Percentiles rank a stretch among this genome's conserved stretches.
phyloP scores from a whole-genome alignment of 2,113 vertebrate genomes.

The Perca flavescens region DNA sequence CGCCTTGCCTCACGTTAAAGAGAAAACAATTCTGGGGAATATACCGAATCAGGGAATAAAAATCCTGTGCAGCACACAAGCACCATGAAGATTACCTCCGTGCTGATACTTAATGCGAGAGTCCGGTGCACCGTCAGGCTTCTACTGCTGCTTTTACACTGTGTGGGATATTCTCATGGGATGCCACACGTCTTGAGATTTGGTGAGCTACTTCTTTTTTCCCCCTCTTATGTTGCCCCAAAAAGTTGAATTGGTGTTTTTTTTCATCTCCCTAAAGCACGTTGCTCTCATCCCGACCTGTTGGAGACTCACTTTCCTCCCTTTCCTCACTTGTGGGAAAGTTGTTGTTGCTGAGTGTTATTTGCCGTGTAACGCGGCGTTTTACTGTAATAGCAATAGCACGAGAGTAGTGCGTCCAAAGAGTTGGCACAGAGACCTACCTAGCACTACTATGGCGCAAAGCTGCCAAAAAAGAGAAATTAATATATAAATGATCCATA shows the following conservation, averaged over 20 bases:
- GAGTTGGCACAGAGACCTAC: slow-evolving; percentile 5
- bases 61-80: slow-evolving; percentile 84
- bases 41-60: slow-evolving; percentile 89
- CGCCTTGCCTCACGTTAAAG: slow-evolving; percentile 81
- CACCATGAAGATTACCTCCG: slow-evolving; percentile 95
- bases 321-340: slow-evolving; percentile 4
- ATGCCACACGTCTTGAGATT: slow-evolving; percentile 99
- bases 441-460: not conserved
- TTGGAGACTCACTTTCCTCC: slow-evolving; percentile 25
- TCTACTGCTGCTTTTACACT: slow-evolving; percentile 90
- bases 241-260: slow-evolving; percentile 49
- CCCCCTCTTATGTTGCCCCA: not conserved
- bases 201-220: slow-evolving; percentile 87
- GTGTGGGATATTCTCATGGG: slow-evolving; percentile 94
- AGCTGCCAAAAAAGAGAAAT: slow-evolving; percentile 4
- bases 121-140: slow-evolving; percentile 89
- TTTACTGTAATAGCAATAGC: not conserved
- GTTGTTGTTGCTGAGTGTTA: slow-evolving; percentile 10
- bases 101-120: slow-evolving; percentile 89
- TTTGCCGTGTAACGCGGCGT: not conserved
- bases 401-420: not conserved
- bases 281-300: slow-evolving; percentile 31
- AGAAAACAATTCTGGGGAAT: slow-evolving; percentile 82
- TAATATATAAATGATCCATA: not conserved
- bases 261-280: not conserved